A percentile compares a stretch with the other conserved stretches of the same genome.
These are phyloP conservation scores for Cosmorhoe ocellata DNA, from an alignment of 2,888 invertebrate genomes.

Conservation along the genomic window DNA sequence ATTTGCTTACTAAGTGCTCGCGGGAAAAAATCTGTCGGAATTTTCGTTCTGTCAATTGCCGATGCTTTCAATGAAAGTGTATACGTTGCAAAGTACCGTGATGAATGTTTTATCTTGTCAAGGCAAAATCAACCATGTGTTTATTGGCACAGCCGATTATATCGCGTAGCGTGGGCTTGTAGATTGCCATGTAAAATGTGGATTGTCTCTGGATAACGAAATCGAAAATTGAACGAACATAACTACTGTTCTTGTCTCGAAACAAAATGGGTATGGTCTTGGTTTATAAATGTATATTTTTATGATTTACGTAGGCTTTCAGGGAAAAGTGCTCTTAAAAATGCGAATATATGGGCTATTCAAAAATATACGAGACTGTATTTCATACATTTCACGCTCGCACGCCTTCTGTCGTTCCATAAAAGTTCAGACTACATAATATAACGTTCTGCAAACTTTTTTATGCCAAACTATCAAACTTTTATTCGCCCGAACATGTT, in stretches of 20 bases:
- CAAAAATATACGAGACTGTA: background rate
- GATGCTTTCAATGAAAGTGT: constrained; percentile 53
- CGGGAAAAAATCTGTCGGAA: constrained; percentile 52
- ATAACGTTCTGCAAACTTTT: constrained; percentile 17
- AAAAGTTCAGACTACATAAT: constrained; percentile 26
- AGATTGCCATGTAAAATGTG: constrained; percentile 38
- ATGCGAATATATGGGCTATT: constrained; percentile 13
- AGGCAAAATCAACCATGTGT: constrained; percentile 2
- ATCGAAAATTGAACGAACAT: constrained; percentile 28
- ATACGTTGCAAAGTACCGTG: constrained; percentile 50
- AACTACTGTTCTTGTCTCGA: constrained; percentile 22
- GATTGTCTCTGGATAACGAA: constrained; percentile 22
- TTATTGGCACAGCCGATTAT: constrained; percentile 25
- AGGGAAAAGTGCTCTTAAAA: constrained; percentile 3
- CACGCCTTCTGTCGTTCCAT: constrained; percentile 13
- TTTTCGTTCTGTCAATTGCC: constrained; percentile 55
- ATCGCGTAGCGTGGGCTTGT: constrained; percentile 38
- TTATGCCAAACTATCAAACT: constrained; percentile 24
- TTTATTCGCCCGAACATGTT: constrained; percentile 14
- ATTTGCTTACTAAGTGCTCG: constrained; percentile 68
- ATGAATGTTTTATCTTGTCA: constrained; percentile 10
- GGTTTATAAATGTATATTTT: constrained; percentile 8
- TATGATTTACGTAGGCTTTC: constrained; percentile 3
- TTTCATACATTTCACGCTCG: constrained; percentile 13
- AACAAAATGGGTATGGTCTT: constrained; percentile 10